These are phyloP conservation scores for Keiferia lycopersicella DNA, from an alignment of 2,888 invertebrate species.

Conservation along the genomic window DNA sequence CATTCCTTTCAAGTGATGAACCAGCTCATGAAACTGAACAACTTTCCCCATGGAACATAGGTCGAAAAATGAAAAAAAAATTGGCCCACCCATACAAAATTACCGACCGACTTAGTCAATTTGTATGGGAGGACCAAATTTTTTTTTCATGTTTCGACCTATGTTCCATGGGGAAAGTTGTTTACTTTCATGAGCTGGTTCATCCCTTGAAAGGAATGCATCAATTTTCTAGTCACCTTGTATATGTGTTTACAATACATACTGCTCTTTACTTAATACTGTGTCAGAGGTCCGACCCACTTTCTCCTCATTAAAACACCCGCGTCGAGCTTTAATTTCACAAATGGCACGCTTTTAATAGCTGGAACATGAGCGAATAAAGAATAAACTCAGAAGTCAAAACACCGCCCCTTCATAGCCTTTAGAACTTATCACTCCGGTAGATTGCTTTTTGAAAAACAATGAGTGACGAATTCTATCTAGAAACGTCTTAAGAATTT, in stretches of 20 bases:
- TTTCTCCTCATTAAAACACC: constrained; percentile 28
- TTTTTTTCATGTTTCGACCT: too few species aligned
- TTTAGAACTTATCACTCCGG: background rate
- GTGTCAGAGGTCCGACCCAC: constrained; percentile 20
- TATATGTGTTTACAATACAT: too few species aligned
- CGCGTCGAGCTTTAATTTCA: constrained; percentile 31
- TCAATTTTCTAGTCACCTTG: too few species aligned
- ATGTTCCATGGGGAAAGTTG: too few species aligned
- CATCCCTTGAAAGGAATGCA: too few species aligned
- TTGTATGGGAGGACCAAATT: too few species aligned
- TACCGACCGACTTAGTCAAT: too few species aligned
- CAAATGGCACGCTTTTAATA: constrained; percentile 31
- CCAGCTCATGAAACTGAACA: constrained; percentile 6
- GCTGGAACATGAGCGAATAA: constrained; percentile 20
- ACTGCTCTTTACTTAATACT: too few species aligned
- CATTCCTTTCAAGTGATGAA: too few species aligned
- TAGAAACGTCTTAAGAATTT: too few species aligned
- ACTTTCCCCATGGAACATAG: constrained; percentile 15
- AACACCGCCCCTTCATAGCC: background rate
- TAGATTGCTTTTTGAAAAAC: background rate
- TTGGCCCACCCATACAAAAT: background rate
- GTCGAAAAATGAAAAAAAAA: constrained; percentile 14
- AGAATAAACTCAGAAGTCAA: background rate
- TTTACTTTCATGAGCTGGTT: too few species aligned
- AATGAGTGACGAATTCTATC: too few species aligned